Evolutionary conservation across 2,113 vertebrate species (phyloP).

Genomic region (Nyctibius bracteatus): DNA sequence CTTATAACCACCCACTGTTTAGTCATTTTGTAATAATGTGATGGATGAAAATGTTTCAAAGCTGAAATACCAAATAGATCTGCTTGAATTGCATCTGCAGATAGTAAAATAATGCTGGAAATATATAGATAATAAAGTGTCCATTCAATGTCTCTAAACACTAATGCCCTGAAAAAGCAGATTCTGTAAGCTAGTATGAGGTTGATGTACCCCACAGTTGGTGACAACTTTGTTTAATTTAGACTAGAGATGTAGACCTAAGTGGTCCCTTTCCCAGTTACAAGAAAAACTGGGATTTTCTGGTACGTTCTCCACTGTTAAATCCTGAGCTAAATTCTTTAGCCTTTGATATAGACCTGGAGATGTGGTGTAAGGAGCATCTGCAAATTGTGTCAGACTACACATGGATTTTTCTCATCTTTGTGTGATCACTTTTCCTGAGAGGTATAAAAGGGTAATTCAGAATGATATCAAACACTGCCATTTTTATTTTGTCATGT

Average conservation of each 20-base stretch:
- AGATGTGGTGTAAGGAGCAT: not conserved
- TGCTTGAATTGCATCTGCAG: not conserved
- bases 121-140: not conserved
- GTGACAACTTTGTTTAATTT: not conserved
- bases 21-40: constrained; percentile 50
- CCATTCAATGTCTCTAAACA: not conserved
- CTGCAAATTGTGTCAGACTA: not conserved
- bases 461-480: not conserved
- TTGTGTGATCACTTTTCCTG: not conserved
- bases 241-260: not conserved
- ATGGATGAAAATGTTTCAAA: constrained; percentile 34
- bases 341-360: not conserved
- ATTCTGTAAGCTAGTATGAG: not conserved
- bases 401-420: not conserved
- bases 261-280: not conserved
- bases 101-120: not conserved
- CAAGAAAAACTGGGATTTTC: not conserved
- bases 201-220: not conserved
- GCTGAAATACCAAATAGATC: not conserved
- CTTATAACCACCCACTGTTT: constrained; percentile 47
- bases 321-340: not conserved
- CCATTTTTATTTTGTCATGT: not conserved
- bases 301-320: not conserved
- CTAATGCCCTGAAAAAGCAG: not conserved
- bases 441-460: accelerated